phyloP scores from a whole-genome alignment of 2,888 invertebrate genomes.

The Andrena marginata region DNA sequence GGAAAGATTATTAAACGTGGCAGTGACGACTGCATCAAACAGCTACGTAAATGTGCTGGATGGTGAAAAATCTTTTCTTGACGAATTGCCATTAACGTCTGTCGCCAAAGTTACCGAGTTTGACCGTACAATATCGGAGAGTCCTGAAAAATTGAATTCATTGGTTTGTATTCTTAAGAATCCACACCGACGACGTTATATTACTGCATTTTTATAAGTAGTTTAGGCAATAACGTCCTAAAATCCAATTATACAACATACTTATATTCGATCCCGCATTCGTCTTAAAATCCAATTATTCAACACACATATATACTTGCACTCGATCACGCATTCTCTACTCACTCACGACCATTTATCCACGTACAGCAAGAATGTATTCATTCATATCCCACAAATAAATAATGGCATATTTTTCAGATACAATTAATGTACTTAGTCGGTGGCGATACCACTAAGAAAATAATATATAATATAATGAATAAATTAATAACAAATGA shows the following conservation, averaged over 20 bases:
- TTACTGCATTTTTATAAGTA: no score
- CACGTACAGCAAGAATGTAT: no score
- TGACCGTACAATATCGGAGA: slow-evolving; percentile 26
- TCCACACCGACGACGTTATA: no score
- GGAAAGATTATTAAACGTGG: slow-evolving; percentile 6
- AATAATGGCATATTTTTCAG: slow-evolving; percentile 28
- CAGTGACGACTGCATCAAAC: no score
- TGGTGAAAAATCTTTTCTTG: slow-evolving; percentile 6
- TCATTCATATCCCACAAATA: slow-evolving; percentile 16
- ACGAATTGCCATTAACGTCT: slow-evolving; percentile 19
- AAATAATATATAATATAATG: slow-evolving; percentile 30
- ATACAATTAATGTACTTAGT: slow-evolving; percentile 18
- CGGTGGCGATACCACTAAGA: slow-evolving; percentile 7
- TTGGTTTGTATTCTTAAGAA: slow-evolving; percentile 28
- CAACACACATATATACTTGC: no score
- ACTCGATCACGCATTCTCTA: no score
- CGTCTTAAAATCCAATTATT: no score
- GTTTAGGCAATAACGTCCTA: no score
- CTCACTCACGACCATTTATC: no score
- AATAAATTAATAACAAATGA: slow-evolving; percentile 8
- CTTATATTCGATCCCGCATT: no score
- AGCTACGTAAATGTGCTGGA: no score
- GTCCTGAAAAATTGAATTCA: slow-evolving; percentile 38
- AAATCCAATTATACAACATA: no score
- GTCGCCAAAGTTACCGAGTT: slow-evolving; percentile 11